Evolutionary conservation across 1,140 invertebrate species (phyloP).

Genomic region (Leptinotarsa defecta): DNA sequence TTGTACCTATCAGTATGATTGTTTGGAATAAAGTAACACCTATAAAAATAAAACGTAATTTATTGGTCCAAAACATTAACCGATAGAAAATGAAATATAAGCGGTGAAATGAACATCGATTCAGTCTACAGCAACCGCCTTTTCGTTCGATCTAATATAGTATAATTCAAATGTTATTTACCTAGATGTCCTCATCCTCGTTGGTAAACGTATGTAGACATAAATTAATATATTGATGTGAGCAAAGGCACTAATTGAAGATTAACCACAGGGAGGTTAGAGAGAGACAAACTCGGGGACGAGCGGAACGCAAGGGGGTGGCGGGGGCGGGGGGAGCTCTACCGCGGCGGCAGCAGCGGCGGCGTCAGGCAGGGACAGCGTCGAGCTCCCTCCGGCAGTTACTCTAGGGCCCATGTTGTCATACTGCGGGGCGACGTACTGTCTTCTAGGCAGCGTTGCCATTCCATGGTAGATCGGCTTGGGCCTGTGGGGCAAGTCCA

Average conservation of each 20-base stretch:
- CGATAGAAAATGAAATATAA: neutral
- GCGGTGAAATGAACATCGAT: neutral
- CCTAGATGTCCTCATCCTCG: conserved; percentile 20
- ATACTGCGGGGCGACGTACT: conserved; percentile 59
- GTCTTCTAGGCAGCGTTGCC: conserved; percentile 57
- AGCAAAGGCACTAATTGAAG: conserved; percentile 58
- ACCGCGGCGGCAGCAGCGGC: conserved; percentile 53
- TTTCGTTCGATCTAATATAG: neutral
- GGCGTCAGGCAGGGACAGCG: conserved; percentile 75
- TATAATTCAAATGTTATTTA: conserved; percentile 10
- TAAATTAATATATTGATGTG: conserved; percentile 48
- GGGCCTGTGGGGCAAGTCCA: conserved; percentile 71
- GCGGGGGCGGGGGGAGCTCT: conserved; percentile 60
- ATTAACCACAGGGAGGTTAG: conserved; percentile 55
- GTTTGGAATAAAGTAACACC: neutral
- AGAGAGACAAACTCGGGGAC: conserved; percentile 56
- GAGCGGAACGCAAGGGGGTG: conserved; percentile 54
- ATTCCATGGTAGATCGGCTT: conserved; percentile 58
- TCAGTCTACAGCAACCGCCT: neutral
- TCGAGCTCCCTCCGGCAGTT: conserved; percentile 82
- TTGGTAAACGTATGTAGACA: conserved; percentile 35
- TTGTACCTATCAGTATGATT: no score
- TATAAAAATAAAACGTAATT: neutral
- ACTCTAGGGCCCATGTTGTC: conserved; percentile 89
- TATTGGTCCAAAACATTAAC: neutral